Evolutionary conservation across 2,113 vertebrate genomes (phyloP).

Genomic region (Pseudorectes ferrugineus): DNA sequence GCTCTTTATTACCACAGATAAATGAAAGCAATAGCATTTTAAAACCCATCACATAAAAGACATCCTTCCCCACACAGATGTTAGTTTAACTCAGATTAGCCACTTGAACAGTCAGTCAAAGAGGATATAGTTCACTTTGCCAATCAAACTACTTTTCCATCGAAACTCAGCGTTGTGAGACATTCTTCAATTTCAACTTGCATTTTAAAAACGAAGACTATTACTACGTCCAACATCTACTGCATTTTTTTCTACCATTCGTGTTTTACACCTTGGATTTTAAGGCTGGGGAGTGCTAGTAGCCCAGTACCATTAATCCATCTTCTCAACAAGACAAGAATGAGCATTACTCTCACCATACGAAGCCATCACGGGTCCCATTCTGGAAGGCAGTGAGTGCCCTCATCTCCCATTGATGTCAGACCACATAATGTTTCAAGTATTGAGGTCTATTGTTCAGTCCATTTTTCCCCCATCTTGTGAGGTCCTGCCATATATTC

Average conservation of each 20-base stretch:
- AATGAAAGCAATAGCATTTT: background rate
- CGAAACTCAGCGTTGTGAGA: background rate
- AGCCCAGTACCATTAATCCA: background rate
- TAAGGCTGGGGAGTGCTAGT: background rate
- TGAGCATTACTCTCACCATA: background rate
- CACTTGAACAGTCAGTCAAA: background rate
- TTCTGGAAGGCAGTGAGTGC: background rate
- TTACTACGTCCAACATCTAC: fast-evolving
- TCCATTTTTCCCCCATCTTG: background rate
- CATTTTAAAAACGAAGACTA: background rate
- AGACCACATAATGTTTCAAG: background rate
- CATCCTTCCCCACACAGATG: background rate
- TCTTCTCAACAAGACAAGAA: background rate
- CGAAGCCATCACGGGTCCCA: background rate
- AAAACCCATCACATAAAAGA: background rate
- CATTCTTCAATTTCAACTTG: background rate
- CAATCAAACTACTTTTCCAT: background rate
- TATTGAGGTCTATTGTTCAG: background rate
- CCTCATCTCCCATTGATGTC: constrained; percentile 4
- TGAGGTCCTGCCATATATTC: background rate
- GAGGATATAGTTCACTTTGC: background rate
- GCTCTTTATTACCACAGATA: background rate
- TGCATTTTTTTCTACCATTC: background rate
- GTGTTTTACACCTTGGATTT: background rate
- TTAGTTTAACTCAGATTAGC: background rate